Base-by-base conservation (phyloP, 2,888 invertebrate species). In the Quadriops clusia region DNA sequence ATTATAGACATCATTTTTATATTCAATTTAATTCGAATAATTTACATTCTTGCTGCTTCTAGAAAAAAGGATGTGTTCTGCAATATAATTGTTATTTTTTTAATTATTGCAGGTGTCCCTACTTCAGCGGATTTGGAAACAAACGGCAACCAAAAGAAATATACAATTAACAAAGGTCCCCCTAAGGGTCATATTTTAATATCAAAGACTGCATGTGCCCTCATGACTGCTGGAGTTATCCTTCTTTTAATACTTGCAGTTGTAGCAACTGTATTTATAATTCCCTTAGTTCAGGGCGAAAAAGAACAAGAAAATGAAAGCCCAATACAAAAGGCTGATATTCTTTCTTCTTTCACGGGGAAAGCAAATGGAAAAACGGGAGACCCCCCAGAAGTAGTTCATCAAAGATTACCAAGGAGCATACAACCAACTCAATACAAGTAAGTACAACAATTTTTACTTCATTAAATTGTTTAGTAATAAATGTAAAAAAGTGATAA, bases 101-200 rank as follows among this genome's bases (percentile, higher is more conserved):
- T 9, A 23, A 5, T 9, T 12, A 25, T 53, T 51, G 3, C 46
- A 61, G 61, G 60, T 47, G 58, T 61, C 5, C 59, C 60, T 31
- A 53, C 58, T 7, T 44, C 53, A 28, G 53, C 43, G 40, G 60
- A 60, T 28, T 41, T 58, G 23, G 59, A 58, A 41, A 58, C 56
- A 44, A 57, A 56, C 44, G 46, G 46, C 34, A 52, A 54, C 41
- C 55, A 54, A 32, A 60, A 55, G 31, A 60, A 60, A 34, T 61
- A 60, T 40, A 60, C 59, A 2, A 50, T 61, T 3, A 61, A 61
- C 40, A 37, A 46, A 28, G 17, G 27, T 23, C 37, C 41, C 23
- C 40, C 45, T 3, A 46, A 42, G 22, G 54, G 51, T 26, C 40
- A 57, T 20, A 40, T 54, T 6, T 36, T 45, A 5, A 51, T 60